Evolutionary conservation across 2,888 invertebrate species (phyloP).

Genomic region (Sialis lutaria): DNA sequence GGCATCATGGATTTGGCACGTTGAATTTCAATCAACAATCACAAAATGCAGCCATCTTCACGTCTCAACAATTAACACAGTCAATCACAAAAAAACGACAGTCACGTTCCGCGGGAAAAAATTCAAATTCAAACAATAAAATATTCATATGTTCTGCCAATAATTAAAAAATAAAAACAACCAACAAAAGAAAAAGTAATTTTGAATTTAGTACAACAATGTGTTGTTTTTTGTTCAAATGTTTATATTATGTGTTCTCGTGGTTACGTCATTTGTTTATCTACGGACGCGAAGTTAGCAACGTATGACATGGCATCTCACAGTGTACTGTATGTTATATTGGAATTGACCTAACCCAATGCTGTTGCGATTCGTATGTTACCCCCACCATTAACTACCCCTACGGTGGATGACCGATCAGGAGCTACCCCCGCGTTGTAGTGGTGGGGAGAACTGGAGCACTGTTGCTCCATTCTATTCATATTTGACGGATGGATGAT

Average conservation of each 20-base stretch:
- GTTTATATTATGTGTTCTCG: no score
- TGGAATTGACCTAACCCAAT: conserved; percentile 26
- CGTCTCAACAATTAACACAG: no score
- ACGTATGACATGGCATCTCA: conserved; percentile 4
- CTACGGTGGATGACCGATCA: not conserved
- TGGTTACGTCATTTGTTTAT: not conserved
- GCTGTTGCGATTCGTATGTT: conserved; percentile 17
- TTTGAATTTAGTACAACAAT: no score
- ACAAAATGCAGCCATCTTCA: no score
- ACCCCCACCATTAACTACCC: conserved; percentile 17
- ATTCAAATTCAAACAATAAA: no score
- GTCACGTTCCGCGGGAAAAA: no score
- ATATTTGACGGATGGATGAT: not conserved
- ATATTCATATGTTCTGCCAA: no score
- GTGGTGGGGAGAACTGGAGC: conserved; percentile 22
- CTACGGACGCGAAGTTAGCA: not conserved
- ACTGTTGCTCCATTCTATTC: conserved; percentile 6
- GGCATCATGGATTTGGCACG: conserved; percentile 17
- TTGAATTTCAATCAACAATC: not conserved
- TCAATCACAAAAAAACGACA: no score
- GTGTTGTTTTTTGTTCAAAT: no score
- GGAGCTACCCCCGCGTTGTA: conserved; percentile 2
- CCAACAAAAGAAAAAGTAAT: no score
- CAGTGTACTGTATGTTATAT: conserved; percentile 8
- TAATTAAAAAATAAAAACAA: no score